These are phyloP conservation scores for Drosophila neonasuta DNA, from an alignment of 2,888 invertebrate species.

Conservation along the genomic window DNA sequence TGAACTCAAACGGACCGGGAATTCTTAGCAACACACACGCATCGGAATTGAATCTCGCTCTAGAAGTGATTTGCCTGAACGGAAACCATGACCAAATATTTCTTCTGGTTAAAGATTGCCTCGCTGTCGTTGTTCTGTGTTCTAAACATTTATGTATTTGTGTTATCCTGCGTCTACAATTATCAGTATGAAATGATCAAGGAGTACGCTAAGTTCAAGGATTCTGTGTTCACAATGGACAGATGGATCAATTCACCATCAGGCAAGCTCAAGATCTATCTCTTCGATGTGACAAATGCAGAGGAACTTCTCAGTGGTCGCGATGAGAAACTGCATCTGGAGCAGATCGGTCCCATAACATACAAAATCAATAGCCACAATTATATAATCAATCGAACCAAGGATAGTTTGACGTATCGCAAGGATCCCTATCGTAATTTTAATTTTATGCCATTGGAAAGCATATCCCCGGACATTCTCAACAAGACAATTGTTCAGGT, in stretches of 20 bases:
- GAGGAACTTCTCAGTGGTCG: conserved; percentile 76
- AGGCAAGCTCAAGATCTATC: conserved; percentile 87
- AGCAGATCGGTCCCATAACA: too few relatives aligned
- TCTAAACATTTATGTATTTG: conserved; percentile 54
- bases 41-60: conserved; percentile 8
- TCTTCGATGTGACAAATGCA: conserved; percentile 92
- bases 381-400: too few relatives aligned
- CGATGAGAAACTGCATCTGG: too few relatives aligned
- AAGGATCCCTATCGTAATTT: too few relatives aligned
- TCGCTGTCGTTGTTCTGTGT: conserved; percentile 54
- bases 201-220: conserved; percentile 79
- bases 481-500: too few relatives aligned
- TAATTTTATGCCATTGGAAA: too few relatives aligned
- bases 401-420: too few relatives aligned
- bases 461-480: too few relatives aligned
- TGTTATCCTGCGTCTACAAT: conserved; percentile 59
- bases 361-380: too few relatives aligned
- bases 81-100: conserved; percentile 32
- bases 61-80: not conserved
- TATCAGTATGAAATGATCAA: conserved; percentile 65
- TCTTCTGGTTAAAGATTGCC: conserved; percentile 49
- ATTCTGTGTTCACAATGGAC: conserved; percentile 87
- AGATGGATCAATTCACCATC: conserved; percentile 88
- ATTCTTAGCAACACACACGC: conserved; percentile 61
- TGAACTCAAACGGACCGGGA: conserved; percentile 66